Evolutionary conservation across 2,797 vertebrate genomes (phyloP).

Genomic region (Coregonus ussuriensis): DNA sequence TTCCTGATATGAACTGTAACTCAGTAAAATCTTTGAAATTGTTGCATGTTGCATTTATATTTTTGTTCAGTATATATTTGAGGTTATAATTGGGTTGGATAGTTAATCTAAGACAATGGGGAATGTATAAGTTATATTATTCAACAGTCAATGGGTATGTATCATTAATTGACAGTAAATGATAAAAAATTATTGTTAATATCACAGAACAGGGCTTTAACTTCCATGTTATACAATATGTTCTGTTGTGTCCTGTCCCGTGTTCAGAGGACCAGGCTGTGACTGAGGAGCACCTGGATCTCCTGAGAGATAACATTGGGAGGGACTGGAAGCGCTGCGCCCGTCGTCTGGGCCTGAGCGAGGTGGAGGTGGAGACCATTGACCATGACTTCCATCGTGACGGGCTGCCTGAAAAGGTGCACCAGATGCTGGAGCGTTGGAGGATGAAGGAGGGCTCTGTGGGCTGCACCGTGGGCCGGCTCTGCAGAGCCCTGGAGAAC

Average conservation of each 20-base stretch:
- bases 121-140: neutral
- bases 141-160: too few relatives aligned
- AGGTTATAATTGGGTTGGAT: neutral
- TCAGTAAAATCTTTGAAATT: too few relatives aligned
- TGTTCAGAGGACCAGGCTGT: conserved; percentile 62
- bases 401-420: conserved; percentile 91
- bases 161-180: neutral
- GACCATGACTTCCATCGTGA: conserved; percentile 87
- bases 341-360: conserved; percentile 81
- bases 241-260: conserved; percentile 1
- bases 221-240: too few relatives aligned
- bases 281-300: conserved; percentile 81
- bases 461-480: conserved; percentile 85
- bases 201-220: too few relatives aligned
- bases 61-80: too few relatives aligned
- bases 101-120: neutral
- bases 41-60: too few relatives aligned
- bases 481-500: conserved; percentile 80
- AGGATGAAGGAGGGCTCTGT: conserved; percentile 86
- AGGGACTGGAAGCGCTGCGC: conserved; percentile 87
- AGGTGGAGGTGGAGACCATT: conserved; percentile 88
- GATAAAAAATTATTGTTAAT: too few relatives aligned
- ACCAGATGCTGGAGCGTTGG: conserved; percentile 92
- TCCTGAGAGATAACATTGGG: conserved; percentile 84
- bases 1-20: too few relatives aligned